These are phyloP conservation scores for Neomonachus schauinslandi DNA, from an alignment of 2,113 vertebrate species.

Conservation along the genomic window DNA sequence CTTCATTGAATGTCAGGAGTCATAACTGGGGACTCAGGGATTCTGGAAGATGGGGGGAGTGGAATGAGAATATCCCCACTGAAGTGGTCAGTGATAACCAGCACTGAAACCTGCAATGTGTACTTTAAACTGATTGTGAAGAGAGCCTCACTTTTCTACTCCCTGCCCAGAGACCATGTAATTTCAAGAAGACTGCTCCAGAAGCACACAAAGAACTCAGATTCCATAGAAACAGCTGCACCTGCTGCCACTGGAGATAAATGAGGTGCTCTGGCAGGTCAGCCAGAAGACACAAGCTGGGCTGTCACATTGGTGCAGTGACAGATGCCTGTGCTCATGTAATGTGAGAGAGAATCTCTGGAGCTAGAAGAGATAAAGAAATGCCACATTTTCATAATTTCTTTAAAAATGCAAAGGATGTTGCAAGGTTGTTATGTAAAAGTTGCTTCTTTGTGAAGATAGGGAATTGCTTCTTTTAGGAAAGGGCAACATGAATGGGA, in stretches of 20 bases:
- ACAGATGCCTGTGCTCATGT: conserved; percentile 18
- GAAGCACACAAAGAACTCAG: background rate
- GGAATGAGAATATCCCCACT: background rate
- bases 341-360: background rate
- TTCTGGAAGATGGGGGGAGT: background rate
- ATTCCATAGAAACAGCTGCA: background rate
- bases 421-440: background rate
- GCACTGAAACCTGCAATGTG: background rate
- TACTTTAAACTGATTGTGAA: background rate
- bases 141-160: background rate
- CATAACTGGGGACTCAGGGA: background rate
- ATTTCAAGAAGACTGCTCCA: background rate
- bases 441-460: background rate
- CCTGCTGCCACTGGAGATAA: background rate
- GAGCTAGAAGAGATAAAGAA: conserved; percentile 36
- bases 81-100: background rate
- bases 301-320: conserved; percentile 23
- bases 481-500: background rate
- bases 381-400: conserved; percentile 56
- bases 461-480: background rate
- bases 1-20: background rate
- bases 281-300: background rate
- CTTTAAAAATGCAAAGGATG: conserved; percentile 17
- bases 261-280: background rate
- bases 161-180: background rate